Evolutionary conservation across 2,888 invertebrate genomes (phyloP).

Genomic region (Ophioninae sp.): DNA sequence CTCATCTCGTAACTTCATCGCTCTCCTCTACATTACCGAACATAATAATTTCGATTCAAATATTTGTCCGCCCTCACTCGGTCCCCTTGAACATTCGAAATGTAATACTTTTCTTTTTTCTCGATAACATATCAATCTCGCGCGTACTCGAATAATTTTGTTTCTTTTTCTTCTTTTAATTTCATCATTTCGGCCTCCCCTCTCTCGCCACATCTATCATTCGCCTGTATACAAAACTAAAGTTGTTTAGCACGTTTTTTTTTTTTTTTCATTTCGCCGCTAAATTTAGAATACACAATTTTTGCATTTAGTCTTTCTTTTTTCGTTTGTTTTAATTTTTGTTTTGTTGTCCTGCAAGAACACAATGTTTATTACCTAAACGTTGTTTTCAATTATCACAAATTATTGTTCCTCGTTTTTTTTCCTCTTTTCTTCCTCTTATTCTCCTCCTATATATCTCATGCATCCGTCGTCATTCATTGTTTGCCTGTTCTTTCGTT

Average conservation of each 20-base stretch:
- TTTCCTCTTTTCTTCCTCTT: conserved; percentile 57
- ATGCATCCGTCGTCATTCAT: conserved; percentile 58
- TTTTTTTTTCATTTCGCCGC: conserved; percentile 70
- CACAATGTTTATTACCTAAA: conserved; percentile 79
- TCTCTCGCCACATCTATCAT: background rate
- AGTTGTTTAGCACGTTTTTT: conserved; percentile 76
- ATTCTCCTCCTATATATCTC: conserved; percentile 58
- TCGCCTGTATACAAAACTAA: conserved; percentile 77
- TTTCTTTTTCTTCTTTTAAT: conserved; percentile 42
- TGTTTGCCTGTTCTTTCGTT: conserved; percentile 70
- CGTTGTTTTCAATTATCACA: conserved; percentile 79
- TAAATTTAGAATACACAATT: conserved; percentile 79
- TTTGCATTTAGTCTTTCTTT: conserved; percentile 68
- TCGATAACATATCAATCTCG: conserved; percentile 47
- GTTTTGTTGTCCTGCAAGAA: conserved; percentile 75
- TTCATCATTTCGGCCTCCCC: conserved; percentile 30
- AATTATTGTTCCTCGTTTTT: conserved; percentile 80
- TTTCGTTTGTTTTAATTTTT: conserved; percentile 45
- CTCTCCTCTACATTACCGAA: conserved; percentile 43
- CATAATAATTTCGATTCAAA: conserved; percentile 62
- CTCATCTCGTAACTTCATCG: conserved; percentile 35
- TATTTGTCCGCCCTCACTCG: conserved; percentile 39
- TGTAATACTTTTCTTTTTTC: conserved; percentile 74
- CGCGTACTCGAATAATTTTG: conserved; percentile 69
- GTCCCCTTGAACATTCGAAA: conserved; percentile 71